phyloP scores from a whole-genome alignment of 2,888 invertebrate genomes.

The Cheilosia vernalis region DNA sequence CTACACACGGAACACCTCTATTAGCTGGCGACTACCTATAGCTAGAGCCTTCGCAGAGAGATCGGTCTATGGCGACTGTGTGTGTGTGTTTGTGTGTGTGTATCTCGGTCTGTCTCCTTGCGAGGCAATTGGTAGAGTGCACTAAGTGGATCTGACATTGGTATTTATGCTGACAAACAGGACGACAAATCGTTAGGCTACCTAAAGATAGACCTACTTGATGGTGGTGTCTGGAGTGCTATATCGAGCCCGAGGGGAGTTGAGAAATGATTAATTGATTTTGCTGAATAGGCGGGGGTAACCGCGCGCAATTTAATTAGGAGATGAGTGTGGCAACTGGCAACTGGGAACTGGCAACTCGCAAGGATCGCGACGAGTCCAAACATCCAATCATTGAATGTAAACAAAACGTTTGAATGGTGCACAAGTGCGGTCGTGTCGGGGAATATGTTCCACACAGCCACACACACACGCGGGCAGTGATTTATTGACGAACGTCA shows the following conservation, averaged over 20 bases:
- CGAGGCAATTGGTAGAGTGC: conserved; percentile 38
- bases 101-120: conserved; percentile 9
- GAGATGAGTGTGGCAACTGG: conserved; percentile 13
- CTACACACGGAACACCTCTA: conserved; percentile 68
- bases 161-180: conserved; percentile 76
- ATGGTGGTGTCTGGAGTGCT: neutral
- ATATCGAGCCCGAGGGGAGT: conserved; percentile 15
- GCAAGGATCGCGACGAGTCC: conserved; percentile 9
- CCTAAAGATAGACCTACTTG: conserved; percentile 34
- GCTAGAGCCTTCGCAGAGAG: conserved; percentile 21
- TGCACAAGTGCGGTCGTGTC: conserved; percentile 7
- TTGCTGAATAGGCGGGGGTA: conserved; percentile 21
- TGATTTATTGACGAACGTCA: conserved; percentile 71
- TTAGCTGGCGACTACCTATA: conserved; percentile 15
- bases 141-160: conserved; percentile 74
- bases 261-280: conserved; percentile 60
- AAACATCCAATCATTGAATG: conserved; percentile 56
- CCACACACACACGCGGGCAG: conserved; percentile 18
- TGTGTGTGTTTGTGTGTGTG: conserved; percentile 6
- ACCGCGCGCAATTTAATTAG: conserved; percentile 32
- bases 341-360: neutral
- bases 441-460: conserved; percentile 13
- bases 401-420: conserved; percentile 59
- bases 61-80: neutral
- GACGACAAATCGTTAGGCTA: conserved; percentile 71